Evolutionary conservation across 2,888 invertebrate species (phyloP).

Genomic region (Hirtodrosophila alboralis): DNA sequence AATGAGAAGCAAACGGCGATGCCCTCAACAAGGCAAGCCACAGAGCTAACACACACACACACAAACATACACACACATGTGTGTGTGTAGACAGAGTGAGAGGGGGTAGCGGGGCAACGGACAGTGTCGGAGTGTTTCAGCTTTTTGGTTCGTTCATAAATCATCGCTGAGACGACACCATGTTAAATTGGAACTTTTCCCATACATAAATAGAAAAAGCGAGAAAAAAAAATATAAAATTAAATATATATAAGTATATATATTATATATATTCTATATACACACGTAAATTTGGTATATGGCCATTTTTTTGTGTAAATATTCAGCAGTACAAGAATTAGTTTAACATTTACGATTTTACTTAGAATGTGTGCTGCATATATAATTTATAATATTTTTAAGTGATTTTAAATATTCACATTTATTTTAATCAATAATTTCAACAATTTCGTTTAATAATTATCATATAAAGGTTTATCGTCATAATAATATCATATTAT

Average conservation of each 20-base stretch:
- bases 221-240: slow-evolving; percentile 26
- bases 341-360: too few species aligned
- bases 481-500: too few species aligned
- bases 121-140: slow-evolving; percentile 56
- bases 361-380: too few species aligned
- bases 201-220: slow-evolving; percentile 72
- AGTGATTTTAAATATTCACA: too few species aligned
- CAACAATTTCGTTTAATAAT: too few species aligned
- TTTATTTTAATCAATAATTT: too few species aligned
- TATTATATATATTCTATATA: slow-evolving; percentile 7
- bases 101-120: slow-evolving; percentile 27
- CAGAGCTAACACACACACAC: slow-evolving; percentile 34
- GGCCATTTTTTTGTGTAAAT: slow-evolving; percentile 10
- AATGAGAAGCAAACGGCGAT: slow-evolving; percentile 58
- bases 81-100: slow-evolving; percentile 20
- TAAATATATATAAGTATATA: slow-evolving; percentile 8
- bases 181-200: slow-evolving; percentile 82
- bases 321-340: slow-evolving; percentile 8
- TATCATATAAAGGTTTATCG: too few species aligned
- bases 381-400: too few species aligned
- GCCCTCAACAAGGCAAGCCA: slow-evolving; percentile 49
- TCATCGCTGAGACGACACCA: slow-evolving; percentile 80
- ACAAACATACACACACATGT: slow-evolving; percentile 29
- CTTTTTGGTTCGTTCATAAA: slow-evolving; percentile 72
- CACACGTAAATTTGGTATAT: slow-evolving; percentile 3